Base-by-base conservation (phyloP, 1,140 invertebrate genomes). In the Fragariocoptes setiger region DNA sequence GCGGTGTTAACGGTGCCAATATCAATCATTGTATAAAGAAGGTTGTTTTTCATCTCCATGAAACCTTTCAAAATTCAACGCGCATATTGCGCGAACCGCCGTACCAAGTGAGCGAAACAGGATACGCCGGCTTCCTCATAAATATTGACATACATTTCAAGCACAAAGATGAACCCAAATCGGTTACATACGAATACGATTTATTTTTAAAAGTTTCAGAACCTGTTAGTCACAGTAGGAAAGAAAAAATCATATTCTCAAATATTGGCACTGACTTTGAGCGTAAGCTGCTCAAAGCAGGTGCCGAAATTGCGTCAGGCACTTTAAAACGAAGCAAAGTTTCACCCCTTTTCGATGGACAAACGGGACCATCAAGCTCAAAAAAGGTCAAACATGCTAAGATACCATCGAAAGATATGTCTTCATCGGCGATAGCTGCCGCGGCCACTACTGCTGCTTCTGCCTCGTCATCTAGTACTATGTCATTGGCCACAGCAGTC, bases 1-100 rank as follows among this genome's bases (percentile, higher is more conserved):
- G 74, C 48, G 82, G 82, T 42, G 66, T 68, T 47, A 76, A 86
- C 50, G 70, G 72, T 46, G 66, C 69, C 45, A 70, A 78, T 50
- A 83, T 92, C 48, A 69, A 78, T 48, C 65, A 76, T 52, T 92
- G 78, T 65, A 69, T 92, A 35, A 83, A 92, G 39, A 88, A 82
- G 68, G 79, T 94, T 47, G 72, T 92, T 3, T 92, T 92, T 56
- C 60, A 73, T 53, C 65, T 92, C 8, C 85, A 92, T 53, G 71
- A 78, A 40, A 80, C 77, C 22, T 94, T 92, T 63, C 69, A 68
- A 3, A 83, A 79, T 52, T 80, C 82, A 37, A 76, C 72, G 59
- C 62, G 83, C 44, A 74, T 75, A 47, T 56, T 78, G 1, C 85
- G 80, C 53, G 74, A 82, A 42, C 78, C 82, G 31, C 83, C 86